phyloP scores from a whole-genome alignment of 2,113 vertebrate species.

The Mormyrus lacerda region DNA sequence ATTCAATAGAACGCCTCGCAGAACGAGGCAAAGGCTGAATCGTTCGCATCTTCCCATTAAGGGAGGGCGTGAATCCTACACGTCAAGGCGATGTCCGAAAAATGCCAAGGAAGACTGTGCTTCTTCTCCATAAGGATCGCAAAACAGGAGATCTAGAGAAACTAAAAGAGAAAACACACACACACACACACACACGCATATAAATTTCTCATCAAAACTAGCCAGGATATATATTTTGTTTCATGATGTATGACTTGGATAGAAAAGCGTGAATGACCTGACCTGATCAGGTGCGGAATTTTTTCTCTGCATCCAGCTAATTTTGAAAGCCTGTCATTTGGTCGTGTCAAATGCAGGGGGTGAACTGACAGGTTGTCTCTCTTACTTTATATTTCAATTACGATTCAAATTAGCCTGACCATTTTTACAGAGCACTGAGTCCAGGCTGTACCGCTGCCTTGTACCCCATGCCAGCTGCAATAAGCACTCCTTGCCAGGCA shows the following conservation, averaged over 20 bases:
- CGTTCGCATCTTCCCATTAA: neutral
- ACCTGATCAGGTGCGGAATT: neutral
- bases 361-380: neutral
- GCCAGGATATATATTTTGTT: neutral
- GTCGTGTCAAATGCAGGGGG: neutral
- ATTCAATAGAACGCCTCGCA: neutral
- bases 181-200: neutral
- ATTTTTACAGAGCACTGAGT: neutral
- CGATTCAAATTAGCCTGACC: neutral
- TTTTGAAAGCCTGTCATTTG: neutral
- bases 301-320: neutral
- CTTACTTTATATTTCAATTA: neutral
- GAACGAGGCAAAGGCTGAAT: neutral
- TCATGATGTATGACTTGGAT: neutral
- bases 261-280: neutral
- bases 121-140: neutral
- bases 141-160: neutral
- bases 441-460: neutral
- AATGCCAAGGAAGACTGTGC: neutral
- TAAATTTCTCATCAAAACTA: neutral
- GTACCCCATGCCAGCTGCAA: neutral
- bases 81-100: neutral
- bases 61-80: neutral
- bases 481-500: neutral
- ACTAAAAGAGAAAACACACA: neutral